Base-by-base conservation (phyloP, 2,797 vertebrate genomes). In the Phalanger gymnotis region DNA sequence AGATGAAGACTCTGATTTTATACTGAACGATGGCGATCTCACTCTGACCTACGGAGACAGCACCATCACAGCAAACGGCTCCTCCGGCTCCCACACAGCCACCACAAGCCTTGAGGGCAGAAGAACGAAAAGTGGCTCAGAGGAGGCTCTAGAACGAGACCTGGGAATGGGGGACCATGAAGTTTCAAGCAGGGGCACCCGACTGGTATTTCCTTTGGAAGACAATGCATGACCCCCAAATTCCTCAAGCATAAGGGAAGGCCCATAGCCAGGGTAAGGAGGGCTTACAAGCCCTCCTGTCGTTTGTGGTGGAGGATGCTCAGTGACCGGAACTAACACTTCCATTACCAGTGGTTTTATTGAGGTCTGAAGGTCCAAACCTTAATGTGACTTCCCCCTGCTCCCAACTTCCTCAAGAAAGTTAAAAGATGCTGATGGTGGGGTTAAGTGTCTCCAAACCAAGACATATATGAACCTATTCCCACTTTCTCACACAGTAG, bases 161-260 rank as follows among this genome's bases (percentile, higher is more conserved):
- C 99, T 99, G 98, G 99, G 99, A 99, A 98, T 98, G 92, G 99
- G 99, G 19, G 99, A 99, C 95, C 99, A 99, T 97, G 99, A 99
- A 98, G 97, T 99, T 96, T 99, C 99, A 93, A 99, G 98, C 98
- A 99, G 99, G 30, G 99, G 99, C 66, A 99, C 99, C 0, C 99
- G 99, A 73, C 98, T 99, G 91, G 99, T 99, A 94, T 99, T 99
- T 98, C 99, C 99, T 97, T 99, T 99, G 89, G 99, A 99, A 98
- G 99, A 99, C 97, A 99, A 99, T 91, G 98, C 99, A 96, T 99
- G 99, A 99, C 97, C 96, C 95, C 91, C 91, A 97, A 92, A 96
- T 95, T 95, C 91, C 94, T 94, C 97, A 97, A 96, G 95, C 90
- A 54, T 96, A 94, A 94, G 94, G 92, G 93, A 96, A 53, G 94